Evolutionary conservation across 2,113 vertebrate genomes (phyloP).

Genomic region (Scomber colias): DNA sequence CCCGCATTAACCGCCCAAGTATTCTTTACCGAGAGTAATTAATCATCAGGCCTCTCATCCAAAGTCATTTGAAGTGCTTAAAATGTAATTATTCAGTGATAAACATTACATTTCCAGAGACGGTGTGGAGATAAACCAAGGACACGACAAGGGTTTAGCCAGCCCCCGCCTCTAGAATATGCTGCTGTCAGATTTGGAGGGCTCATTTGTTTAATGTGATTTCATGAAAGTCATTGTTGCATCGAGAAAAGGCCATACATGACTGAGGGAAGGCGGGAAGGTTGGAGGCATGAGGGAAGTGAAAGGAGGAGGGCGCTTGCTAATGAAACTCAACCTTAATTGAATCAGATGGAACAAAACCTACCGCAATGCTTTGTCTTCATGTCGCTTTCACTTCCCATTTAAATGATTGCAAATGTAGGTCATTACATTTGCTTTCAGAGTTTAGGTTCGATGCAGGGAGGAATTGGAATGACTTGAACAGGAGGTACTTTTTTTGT

Average conservation of each 20-base stretch:
- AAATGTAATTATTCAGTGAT: conserved; percentile 81
- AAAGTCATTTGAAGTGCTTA: conserved; percentile 80
- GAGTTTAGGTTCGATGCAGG: conserved; percentile 30
- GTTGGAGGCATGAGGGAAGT: conserved; percentile 17
- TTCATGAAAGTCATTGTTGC: conserved; percentile 67
- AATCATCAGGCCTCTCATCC: conserved; percentile 76
- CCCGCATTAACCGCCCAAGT: conserved; percentile 67
- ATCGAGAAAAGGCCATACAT: conserved; percentile 53
- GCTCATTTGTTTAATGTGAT: conserved; percentile 78
- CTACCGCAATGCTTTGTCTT: conserved; percentile 66
- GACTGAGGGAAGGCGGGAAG: conserved; percentile 53
- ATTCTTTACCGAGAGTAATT: conserved; percentile 71
- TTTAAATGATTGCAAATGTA: conserved; percentile 73
- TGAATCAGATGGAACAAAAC: conserved; percentile 78
- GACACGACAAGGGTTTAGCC: conserved; percentile 54
- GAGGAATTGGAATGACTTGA: conserved; percentile 46
- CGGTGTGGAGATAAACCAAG: conserved; percentile 57
- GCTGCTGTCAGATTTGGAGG: conserved; percentile 62
- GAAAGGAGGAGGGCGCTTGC: conserved; percentile 45
- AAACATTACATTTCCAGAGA: conserved; percentile 77
- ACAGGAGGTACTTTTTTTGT: not conserved
- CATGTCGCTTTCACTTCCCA: conserved; percentile 74
- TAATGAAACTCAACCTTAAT: conserved; percentile 78
- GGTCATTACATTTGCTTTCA: conserved; percentile 62
- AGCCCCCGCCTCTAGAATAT: conserved; percentile 56